Base-by-base conservation (phyloP, 2,888 invertebrate genomes). In the Lasioglossum calceatum region DNA sequence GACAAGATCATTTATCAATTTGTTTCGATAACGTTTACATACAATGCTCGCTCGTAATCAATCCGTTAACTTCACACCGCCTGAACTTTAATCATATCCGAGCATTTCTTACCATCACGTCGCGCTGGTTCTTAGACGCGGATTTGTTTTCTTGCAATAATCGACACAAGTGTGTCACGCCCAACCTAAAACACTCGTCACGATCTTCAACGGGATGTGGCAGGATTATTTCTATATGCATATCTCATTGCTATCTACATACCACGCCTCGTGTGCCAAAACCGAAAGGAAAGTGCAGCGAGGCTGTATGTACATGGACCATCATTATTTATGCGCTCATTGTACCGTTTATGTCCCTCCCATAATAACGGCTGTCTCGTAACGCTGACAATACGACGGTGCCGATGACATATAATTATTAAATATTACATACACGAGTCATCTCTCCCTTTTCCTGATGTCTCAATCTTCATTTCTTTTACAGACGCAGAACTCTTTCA, bases 251-350 rank as follows among this genome's bases (percentile, higher is more conserved):
- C 2, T n/a, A n/a, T 58, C 58, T n/a, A 12, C n/a, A 12, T 12
- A n/a, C 58, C 58, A n/a, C n/a, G n/a, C 58, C 58, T n/a, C n/a
- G 58, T n/a, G 58, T 58, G n/a, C 58, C 58, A 58, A 58, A 58
- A 58, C 58, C 10, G 58, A 58, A 58, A n/a, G 58, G 58, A 58
- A 58, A 58, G 58, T 58, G 58, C 58, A 58, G 58, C 58, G 58
- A 58, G 58, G 3, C 58, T n/a, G 58, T 58, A n/a, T 4, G 12
- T 58, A 4, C n/a, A n/a, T n/a, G 58, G 58, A 12, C 58, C 58
- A 58, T n/a, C 58, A n/a, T 58, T 58, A 58, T 58, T 58, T 58
- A 58, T 12, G 58, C 58, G 58, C 12, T n/a, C 58, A n/a, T 58
- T 58, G n/a, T n/a, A 12, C n/a, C 58, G 58, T 58, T 58, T 58